Evolutionary conservation across 2,888 invertebrate species (phyloP).

Genomic region (Laothoe populi): DNA sequence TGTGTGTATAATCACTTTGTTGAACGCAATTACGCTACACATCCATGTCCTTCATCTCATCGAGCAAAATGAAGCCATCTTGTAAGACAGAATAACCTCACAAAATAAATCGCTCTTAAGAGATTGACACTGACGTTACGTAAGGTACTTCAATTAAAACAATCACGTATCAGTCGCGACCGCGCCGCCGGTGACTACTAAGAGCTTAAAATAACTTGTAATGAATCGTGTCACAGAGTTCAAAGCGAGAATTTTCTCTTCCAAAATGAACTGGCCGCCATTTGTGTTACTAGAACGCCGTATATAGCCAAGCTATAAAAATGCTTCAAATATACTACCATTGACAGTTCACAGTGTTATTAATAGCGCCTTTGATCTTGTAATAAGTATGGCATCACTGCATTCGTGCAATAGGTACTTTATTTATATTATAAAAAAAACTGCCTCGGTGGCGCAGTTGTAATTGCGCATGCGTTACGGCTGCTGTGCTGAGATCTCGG

Average conservation of each 20-base stretch:
- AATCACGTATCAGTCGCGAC: slow-evolving; percentile 2
- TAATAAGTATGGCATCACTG: no score
- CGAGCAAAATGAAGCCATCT: neutral
- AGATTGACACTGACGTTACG: neutral
- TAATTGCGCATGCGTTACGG: no score
- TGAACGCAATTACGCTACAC: no score
- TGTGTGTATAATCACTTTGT: no score
- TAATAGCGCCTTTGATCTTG: neutral
- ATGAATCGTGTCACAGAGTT: slow-evolving; percentile 32
- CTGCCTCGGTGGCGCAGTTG: no score
- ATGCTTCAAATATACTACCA: neutral
- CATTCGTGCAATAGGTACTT: no score
- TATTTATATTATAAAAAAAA: no score
- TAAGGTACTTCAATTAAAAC: slow-evolving; percentile 16
- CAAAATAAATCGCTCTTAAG: neutral
- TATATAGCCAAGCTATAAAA: slow-evolving; percentile 12
- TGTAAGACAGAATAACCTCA: slow-evolving; percentile 5
- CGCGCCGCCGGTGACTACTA: slow-evolving; percentile 1
- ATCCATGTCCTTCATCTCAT: neutral
- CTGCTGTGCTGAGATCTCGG: no score
- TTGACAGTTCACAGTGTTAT: neutral
- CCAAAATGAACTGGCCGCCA: slow-evolving; percentile 30
- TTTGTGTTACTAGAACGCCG: slow-evolving; percentile 25
- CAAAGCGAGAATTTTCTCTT: slow-evolving; percentile 34
- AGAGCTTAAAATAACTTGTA: slow-evolving; percentile 16